Base-by-base conservation (phyloP, 2,797 vertebrate species). In the Paguma larvata region DNA sequence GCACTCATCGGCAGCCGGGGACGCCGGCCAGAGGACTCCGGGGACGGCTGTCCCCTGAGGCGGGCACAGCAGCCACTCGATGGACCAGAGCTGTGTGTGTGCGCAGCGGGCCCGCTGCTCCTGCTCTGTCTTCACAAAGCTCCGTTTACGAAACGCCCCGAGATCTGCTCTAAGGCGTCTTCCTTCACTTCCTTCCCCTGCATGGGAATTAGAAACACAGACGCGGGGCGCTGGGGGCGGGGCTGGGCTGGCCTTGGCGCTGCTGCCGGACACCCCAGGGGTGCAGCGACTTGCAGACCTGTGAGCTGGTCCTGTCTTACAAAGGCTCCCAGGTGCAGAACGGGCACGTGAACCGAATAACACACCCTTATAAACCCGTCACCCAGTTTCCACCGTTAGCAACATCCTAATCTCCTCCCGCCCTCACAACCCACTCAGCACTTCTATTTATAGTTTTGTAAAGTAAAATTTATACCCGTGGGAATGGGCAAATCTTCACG, bases 1-100 rank as follows among this genome's bases (percentile, higher is more conserved):
- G 73, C 1, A 6, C 7, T 16, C 4, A 0, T 16, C 16, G 21
- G 75, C 44, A 1, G 5, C 8, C 18, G 0, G 32, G 46, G 16
- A 9, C 14, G 32, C 30, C 16, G 0, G 23, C 41, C 2, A 10
- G 70, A 21, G 19, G 21, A 27, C 68, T 44, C 53, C 3, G 46
- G 16, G 18, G 46, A 46, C 15, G 27, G 34, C 1, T 63, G 41
- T 12, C 7, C 11, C 15, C 70, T 10, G 15, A 19, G 6, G 4
- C 13, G 0, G 3, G 41, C 56, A 8, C 2, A 2, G 62, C 12
- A 30, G 15, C 41, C 3, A 25, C 72, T 19, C 41, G 19, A 8
- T 11, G 32, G 21, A 8, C n/a, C 5, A 59, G 23, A 78, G 62
- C 34, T 2, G 25, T 13, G 15, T 7, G 4, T 8, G 8, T 34